Base-by-base conservation (phyloP, 2,113 vertebrate species). In the Melanerpes aurifrons region DNA sequence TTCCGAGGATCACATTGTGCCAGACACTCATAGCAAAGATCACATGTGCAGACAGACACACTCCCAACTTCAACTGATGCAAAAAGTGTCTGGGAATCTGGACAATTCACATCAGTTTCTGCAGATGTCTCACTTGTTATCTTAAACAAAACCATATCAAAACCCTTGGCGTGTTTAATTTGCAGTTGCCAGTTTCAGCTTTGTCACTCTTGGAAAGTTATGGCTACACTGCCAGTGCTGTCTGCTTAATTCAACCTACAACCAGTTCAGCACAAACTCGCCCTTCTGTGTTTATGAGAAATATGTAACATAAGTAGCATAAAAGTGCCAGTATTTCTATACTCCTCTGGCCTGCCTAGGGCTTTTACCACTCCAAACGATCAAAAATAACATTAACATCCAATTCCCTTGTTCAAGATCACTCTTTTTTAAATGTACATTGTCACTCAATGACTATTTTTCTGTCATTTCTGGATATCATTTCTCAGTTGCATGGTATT, bases 161-260 rank as follows among this genome's bases (percentile, higher is more conserved):
- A 97, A 97, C 94, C 96, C 94, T 96, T 95, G 94, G 92, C 88
- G 76, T 77, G 85, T 91, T 96, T 95, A 83, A 95, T 96, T 94
- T 80, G 76, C 82, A 95, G 81, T 95, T 95, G 89, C 76, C 92
- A 92, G 9, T 85, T 94, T 94, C 89, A 95, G 93, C 67, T 95
- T 95, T 94, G 91, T 90, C 93, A 82, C 82, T 93, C 92, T 96
- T 92, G 92, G 94, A 77, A 94, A 97, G 92, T 97, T 97, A 96
- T 95, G 95, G 90, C 95, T 97, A 96, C 0, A 2, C 43, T 89
- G 67, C 87, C 92, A 95, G 73, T 86, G 82, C 90, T 92, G 94
- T 95, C 95, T 97, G 80, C 70, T 94, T 92, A 96, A 89, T 66
- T 93, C 85, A 86, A 69, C 64, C 75, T 70, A 72, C 56, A 73